Evolutionary conservation across 1,140 invertebrate species (phyloP), one percentile per base, ranked within the genome.

Genomic region (Trichomalopsis sarcophagae): DNA sequence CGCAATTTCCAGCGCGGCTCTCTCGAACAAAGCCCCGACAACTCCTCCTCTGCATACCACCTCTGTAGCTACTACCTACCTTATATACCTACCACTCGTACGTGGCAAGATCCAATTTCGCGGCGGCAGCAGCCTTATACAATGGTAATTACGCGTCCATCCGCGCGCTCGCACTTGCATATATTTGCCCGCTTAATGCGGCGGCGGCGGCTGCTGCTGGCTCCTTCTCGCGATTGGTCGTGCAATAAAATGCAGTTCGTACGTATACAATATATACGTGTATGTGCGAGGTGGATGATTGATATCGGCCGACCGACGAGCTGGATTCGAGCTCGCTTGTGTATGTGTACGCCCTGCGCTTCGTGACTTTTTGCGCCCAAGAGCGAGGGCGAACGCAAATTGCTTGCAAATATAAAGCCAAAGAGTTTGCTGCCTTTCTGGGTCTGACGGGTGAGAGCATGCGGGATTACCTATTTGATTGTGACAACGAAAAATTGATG

Each of bases 331-430:
- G n/a, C n/a, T n/a, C n/a, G 21, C 55, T 62, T 71, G 69, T 71
- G 10, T 71, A 17, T 17, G 6, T 21, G 11, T 36, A 40, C 40
- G 47, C 69, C 21, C 44, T 33, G 47, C 47, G 50, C 73, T 74
- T 86, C 88, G 86, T 85, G 83, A 91, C 89, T 91, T 93, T 92
- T 92, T 91, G 89, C 81, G 78, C 87, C 84, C 85, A 69, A 23
- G 87, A 88, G 86, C 86, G 87, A 84, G 86, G 86, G 88, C 87
- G 86, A 86, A 88, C 88, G 88, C 89, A 92, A 92, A 92, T 93
- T 91, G 90, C 91, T 92, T 89, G 90, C 90, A 91, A 92, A 92
- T 92, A 47, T 76, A 92, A 91, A 92, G 88, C 88, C 62, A 21
- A 21, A 21, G 21, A 66, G 40, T 44, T 21, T 21, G 50, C 50